Evolutionary conservation across 2,888 invertebrate species (phyloP), one percentile per base, ranked within the genome.

Genomic region (Nineta flava): DNA sequence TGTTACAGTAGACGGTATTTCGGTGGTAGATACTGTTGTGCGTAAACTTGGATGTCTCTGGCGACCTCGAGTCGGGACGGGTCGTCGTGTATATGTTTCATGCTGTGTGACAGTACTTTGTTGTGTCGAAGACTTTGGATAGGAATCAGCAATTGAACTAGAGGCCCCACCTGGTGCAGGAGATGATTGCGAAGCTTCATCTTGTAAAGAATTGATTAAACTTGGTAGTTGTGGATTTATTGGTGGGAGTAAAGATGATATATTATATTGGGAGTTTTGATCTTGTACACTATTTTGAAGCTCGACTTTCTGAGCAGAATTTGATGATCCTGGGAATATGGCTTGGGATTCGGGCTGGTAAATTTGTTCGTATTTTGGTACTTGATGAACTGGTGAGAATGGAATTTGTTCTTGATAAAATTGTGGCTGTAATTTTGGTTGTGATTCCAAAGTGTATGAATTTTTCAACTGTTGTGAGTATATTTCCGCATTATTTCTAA

Each of bases 151-250:
- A 40, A 44, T 26, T 32, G 51, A 13, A 26, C 41, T 26, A 35
- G 40, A 34, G 17, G 31, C 44, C 38, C 47, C 35, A 32, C n/a
- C n/a, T 19, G 19, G 12, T 10, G 13, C 16, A 7, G 16, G 15
- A 50, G 34, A 38, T 50, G 47, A 35, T 40, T 31, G 10, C 12
- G 51, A 48, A 43, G 55, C 57, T 32, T 70, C 67, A 52, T 79
- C 77, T 55, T 77, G 68, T 32, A 81, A 62, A 31, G 76, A 74
- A 57, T 79, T 79, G 0, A 79, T 74, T 19, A 78, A 61, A 0
- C 75, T 74, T 1, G 78, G 77, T 26, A 79, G 65, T 54, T 75
- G 74, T 0, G 76, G 73, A 13, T 73, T 75, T 42, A 76, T 67
- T 1, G 74, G 66, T 2, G 77, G 75, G 16, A 77, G 60, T 54